Base-by-base conservation (phyloP, 2,888 invertebrate genomes). In the Schizaphis graminum region DNA sequence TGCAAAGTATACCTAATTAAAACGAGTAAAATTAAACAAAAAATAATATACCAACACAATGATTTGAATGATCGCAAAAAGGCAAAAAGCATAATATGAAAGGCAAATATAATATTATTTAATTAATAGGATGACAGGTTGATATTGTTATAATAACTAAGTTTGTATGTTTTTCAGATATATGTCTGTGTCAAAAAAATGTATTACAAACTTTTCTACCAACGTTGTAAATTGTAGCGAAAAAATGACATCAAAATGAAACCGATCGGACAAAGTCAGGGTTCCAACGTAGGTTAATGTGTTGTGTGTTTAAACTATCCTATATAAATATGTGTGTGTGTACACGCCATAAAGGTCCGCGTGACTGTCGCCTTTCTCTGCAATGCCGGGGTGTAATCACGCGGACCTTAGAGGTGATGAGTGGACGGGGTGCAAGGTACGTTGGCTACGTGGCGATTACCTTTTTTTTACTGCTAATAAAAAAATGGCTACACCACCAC, bases 381-480 rank as follows among this genome's bases (percentile, higher is more conserved):
- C 35, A 67, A 5, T n/a, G n/a, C n/a, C 67, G 35, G 67, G 21
- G 16, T 21, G 77, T 77, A 77, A 77, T 77, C 35, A 35, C 35
- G 8, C 77, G 35, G 77, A 8, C 77, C 35, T 77, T 35, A 35
- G 67, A 35, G 21, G 77, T 41, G 77, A 77, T 21, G 35, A 35
- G 21, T 35, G 21, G 35, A 77, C 0, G 77, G 41, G 44, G 28
- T 28, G 44, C 10, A 7, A 28, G 47, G 26, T 11, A 44, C 28
- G 26, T 86, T 44, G 89, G 89, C 44, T 47, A 57, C 56, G 41
- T 89, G 89, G 44, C 89, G 89, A 90, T 90, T 67, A 47, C 61
- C 44, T 35, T 21, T 90, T 90, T 90, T 90, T 90, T 90, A 67
- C 61, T n/a, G 61, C 47, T 44, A 13, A 61, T 90, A 90, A 90